phyloP scores from a whole-genome alignment of 1,140 invertebrate genomes.

The Drosophila repletoides region DNA sequence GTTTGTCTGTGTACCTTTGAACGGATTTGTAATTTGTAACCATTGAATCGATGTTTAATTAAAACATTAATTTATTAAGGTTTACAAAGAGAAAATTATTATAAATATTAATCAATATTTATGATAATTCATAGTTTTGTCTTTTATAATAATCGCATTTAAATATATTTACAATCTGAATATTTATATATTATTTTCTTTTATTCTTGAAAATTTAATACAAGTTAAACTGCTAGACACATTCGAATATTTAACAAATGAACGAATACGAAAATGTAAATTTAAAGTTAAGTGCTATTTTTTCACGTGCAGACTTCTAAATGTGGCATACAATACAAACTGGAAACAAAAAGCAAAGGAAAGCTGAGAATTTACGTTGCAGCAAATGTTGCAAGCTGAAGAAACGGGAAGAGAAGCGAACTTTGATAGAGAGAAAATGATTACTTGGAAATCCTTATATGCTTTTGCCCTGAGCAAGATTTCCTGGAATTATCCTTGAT shows the following conservation, averaged over 20 bases:
- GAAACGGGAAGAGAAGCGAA: too few relatives aligned
- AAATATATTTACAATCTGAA: too few relatives aligned
- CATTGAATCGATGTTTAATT: constrained; percentile 62
- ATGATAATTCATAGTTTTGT: too few relatives aligned
- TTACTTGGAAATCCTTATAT: too few relatives aligned
- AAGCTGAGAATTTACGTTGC: constrained; percentile 5
- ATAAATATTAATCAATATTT: too few relatives aligned
- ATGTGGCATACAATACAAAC: constrained; percentile 16
- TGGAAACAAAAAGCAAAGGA: constrained; percentile 14
- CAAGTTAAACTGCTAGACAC: constrained; percentile 40
- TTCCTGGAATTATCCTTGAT: too few relatives aligned
- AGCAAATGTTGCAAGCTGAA: constrained; percentile 2
- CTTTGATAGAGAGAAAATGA: too few relatives aligned
- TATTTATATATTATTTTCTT: too few relatives aligned
- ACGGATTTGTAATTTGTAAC: constrained; percentile 8
- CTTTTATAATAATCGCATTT: too few relatives aligned
- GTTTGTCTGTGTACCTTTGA: constrained; percentile 15
- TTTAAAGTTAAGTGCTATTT: not conserved
- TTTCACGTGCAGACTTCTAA: not conserved
- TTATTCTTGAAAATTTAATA: constrained; percentile 37
- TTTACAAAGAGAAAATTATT: not conserved
- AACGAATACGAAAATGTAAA: constrained; percentile 18
- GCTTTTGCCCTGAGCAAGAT: too few relatives aligned
- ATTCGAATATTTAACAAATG: not conserved
- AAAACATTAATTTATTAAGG: constrained; percentile 61